These are phyloP conservation scores for Capra hircus DNA, from an alignment of 2,113 vertebrate genomes.

Conservation along the genomic window DNA sequence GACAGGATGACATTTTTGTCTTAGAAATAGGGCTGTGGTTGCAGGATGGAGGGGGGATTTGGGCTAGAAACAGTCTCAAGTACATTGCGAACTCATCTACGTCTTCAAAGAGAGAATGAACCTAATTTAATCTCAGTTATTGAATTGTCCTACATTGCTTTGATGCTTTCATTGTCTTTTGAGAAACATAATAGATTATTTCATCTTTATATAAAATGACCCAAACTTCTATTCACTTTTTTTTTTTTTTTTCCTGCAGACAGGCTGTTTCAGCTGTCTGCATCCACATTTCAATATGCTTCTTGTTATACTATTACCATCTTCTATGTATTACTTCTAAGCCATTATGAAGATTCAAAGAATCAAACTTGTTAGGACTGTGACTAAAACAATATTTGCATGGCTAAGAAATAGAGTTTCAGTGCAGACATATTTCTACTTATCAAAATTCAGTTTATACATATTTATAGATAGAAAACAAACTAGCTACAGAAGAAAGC, in stretches of 20 bases:
- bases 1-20: background rate
- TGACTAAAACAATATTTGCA: background rate
- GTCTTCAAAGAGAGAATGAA: background rate
- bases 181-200: background rate
- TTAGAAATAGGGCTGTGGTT: slow-evolving; percentile 8
- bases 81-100: background rate
- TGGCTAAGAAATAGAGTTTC: background rate
- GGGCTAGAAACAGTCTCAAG: background rate
- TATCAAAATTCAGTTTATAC: background rate
- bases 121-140: background rate
- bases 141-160: background rate
- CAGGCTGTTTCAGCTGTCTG: background rate
- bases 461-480: background rate
- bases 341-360: background rate
- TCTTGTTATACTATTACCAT: background rate
- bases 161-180: background rate
- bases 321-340: background rate
- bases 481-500: background rate
- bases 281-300: background rate
- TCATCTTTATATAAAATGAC: background rate
- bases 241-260: background rate
- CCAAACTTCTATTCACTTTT: background rate
- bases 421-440: background rate
- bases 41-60: background rate
- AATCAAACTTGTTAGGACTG: background rate